phyloP scores from a whole-genome alignment of 2,113 vertebrate genomes.

The Tichodroma muraria region DNA sequence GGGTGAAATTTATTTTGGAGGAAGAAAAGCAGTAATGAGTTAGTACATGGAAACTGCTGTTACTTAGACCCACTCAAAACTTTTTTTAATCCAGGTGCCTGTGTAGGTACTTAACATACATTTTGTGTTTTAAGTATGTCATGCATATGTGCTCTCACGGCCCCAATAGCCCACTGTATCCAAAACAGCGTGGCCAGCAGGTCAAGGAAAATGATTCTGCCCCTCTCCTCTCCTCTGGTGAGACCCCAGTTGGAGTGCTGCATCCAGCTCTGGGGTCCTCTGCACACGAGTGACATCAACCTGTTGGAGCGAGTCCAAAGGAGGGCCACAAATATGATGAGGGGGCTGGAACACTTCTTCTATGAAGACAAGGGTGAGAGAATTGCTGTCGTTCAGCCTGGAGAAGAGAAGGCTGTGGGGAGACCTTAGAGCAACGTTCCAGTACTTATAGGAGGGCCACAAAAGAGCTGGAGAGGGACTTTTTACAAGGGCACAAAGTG shows the following conservation, averaged over 20 bases:
- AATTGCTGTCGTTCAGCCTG: background rate
- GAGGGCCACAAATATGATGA: background rate
- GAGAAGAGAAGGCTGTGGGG: background rate
- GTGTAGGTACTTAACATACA: background rate
- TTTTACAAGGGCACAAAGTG: background rate
- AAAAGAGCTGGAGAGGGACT: background rate
- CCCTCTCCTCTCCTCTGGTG: background rate
- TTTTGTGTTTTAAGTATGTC: background rate
- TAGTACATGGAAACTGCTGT: background rate
- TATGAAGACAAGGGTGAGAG: background rate
- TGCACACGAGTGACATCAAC: background rate
- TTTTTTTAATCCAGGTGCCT: background rate
- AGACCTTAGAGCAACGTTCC: background rate
- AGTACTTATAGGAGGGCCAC: background rate
- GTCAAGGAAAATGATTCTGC: background rate
- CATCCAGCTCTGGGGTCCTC: background rate
- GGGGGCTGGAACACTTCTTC: background rate
- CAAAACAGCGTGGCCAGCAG: background rate
- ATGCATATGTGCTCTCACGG: rapidly evolving
- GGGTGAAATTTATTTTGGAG: background rate
- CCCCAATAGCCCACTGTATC: background rate
- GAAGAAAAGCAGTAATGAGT: background rate
- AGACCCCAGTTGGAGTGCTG: background rate
- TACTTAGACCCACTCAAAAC: background rate
- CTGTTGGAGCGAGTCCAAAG: background rate